A percentile compares a stretch with the other conserved stretches of the same genome.
Evolutionary conservation across 2,113 vertebrate genomes (phyloP).

Genomic region (Nothobranchius kuhntae): DNA sequence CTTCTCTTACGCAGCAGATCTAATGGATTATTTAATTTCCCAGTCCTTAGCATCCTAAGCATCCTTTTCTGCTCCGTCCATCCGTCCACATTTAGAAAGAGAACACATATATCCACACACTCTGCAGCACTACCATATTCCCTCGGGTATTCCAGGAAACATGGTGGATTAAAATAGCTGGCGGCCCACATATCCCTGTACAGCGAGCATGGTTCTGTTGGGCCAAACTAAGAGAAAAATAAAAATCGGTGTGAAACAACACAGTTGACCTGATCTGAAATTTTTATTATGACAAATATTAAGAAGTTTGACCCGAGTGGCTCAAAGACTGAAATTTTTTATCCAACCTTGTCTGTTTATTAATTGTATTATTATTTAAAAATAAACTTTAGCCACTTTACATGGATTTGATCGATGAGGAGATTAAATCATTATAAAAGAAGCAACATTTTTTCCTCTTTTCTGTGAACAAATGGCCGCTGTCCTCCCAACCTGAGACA

Average conservation of each 20-base stretch:
- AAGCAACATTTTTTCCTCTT: not conserved
- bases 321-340: not conserved
- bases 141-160: conserved; percentile 74
- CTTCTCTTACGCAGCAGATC: not conserved
- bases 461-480: not conserved
- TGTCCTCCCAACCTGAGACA: conserved; percentile 28
- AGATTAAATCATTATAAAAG: not conserved
- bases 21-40: not conserved
- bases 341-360: not conserved
- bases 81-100: not conserved
- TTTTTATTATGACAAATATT: conserved; percentile 5
- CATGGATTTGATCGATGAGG: not conserved
- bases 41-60: no score
- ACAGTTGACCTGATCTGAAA: conserved; percentile 27
- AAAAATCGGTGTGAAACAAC: conserved; percentile 23
- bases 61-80: not conserved
- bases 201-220: conserved; percentile 38
- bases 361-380: no score
- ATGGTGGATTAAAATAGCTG: conserved; percentile 80
- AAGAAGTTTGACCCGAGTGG: not conserved
- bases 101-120: conserved; percentile 25
- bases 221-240: conserved; percentile 43
- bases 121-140: conserved; percentile 66
- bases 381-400: no score
- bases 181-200: conserved; percentile 76